These are phyloP conservation scores for Sphinx pinastri DNA, from an alignment of 2,888 invertebrate species.

Conservation along the genomic window DNA sequence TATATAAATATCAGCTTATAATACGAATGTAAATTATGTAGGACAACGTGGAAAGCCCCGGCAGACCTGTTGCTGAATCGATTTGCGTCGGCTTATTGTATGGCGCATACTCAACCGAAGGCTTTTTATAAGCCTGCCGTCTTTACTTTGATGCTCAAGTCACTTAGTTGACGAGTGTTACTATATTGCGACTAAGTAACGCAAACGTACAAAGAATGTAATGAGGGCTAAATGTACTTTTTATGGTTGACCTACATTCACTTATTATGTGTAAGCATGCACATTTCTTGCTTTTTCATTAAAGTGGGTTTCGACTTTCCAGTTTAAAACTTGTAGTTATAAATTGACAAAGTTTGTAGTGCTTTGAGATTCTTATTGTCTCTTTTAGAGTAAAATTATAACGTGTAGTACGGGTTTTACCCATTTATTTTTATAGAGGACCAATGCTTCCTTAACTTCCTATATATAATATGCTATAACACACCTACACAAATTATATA, in stretches of 20 bases:
- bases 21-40: background rate
- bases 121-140: constrained; percentile 44
- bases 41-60: constrained; percentile 42
- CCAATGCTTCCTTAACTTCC: too few species aligned
- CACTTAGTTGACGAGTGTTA: constrained; percentile 17
- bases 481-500: too few species aligned
- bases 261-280: background rate
- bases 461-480: too few species aligned
- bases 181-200: constrained; percentile 6
- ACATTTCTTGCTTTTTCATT: background rate
- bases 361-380: background rate
- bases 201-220: constrained; percentile 12
- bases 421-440: background rate
- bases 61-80: constrained; percentile 74
- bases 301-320: background rate
- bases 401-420: background rate
- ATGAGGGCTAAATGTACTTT: constrained; percentile 11
- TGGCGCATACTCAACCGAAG: constrained; percentile 53
- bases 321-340: background rate
- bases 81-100: constrained; percentile 58
- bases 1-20: background rate
- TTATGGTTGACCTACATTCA: constrained; percentile 8
- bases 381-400: background rate
- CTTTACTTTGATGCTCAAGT: constrained; percentile 40
- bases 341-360: constrained; percentile 5